Base-by-base conservation (phyloP, 2,113 vertebrate species). In the Ploceus nigricollis region DNA sequence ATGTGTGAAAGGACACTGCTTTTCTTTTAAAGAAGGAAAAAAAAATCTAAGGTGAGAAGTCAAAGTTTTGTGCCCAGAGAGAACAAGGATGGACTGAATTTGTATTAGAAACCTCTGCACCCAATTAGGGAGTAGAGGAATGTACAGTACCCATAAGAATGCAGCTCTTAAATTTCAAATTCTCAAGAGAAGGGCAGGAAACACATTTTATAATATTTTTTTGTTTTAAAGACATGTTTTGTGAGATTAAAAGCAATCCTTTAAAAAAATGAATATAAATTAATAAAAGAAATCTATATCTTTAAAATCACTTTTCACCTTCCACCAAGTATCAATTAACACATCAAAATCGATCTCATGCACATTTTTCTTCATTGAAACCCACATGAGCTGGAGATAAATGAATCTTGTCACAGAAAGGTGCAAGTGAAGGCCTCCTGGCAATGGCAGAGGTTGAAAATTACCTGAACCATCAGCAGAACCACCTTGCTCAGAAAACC, bases 81-180 rank as follows among this genome's bases (percentile, higher is more conserved):
- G 45, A 84, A 51, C 64, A 57, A 84, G 39, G 76, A 71, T 87
- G 48, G 88, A 76, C 42, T 56, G 19, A 86, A 94, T 93, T 94
- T 93, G 37, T 71, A 79, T 91, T 75, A 97, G 80, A 94, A 96
- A 84, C 18, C 47, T 13, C 17, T 91, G 63, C 20, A 79, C 31
- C 16, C 37, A 73, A 33, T 80, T 73, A 85, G 5, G 48, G 27
- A 78, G 10, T 31, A 71, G 42, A 75, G 27, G 25, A 96, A 94
- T 56, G 31, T 50, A 90, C 75, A 63, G 28, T 44, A 85, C 33
- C 35, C 27, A 30, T 73, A 84, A 84, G 40, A 81, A 78, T 23
- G 40, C 15, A 33, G 61, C 33, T 89, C 15, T 63, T 87, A 37
- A 24, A 69, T 82, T 77, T 77, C 56, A 84, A 82, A 17, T 72